A percentile compares a stretch with the other conserved stretches of the same genome.
Evolutionary conservation across 1,140 invertebrate genomes (phyloP).

Genomic region (Drosophila parvula): DNA sequence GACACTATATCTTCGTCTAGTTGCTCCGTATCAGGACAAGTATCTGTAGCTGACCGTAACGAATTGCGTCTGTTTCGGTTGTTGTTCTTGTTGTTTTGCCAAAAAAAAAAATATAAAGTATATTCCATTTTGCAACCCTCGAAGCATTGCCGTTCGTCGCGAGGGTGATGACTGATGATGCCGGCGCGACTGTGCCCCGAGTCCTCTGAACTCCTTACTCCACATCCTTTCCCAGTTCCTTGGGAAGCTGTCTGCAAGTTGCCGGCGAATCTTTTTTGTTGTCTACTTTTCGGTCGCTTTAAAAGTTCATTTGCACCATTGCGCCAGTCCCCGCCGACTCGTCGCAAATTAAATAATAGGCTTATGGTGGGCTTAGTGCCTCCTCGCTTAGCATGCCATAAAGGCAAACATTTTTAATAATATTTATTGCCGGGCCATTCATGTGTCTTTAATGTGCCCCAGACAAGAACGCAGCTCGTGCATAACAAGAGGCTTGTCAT

Average conservation of each 20-base stretch:
- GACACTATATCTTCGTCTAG: conserved; percentile 29
- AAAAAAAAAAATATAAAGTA: conserved; percentile 68
- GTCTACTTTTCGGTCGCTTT: conserved; percentile 72
- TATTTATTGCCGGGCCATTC: conserved; percentile 81
- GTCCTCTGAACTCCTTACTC: background rate
- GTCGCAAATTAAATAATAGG: conserved; percentile 80
- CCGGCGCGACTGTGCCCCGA: conserved; percentile 32
- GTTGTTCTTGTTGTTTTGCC: conserved; percentile 52
- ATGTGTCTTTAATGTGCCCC: conserved; percentile 81
- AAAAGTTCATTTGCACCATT: conserved; percentile 73
- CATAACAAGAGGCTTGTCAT: conserved; percentile 75
- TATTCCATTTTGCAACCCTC: conserved; percentile 73
- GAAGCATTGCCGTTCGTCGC: conserved; percentile 36
- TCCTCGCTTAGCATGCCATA: conserved; percentile 76
- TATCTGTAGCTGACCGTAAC: conserved; percentile 74
- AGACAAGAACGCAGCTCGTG: conserved; percentile 79
- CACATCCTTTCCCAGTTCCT: conserved; percentile 7
- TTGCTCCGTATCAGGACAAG: conserved; percentile 38
- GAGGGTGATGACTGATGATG: conserved; percentile 83
- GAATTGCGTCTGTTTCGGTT: conserved; percentile 69
- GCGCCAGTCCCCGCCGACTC: conserved; percentile 1
- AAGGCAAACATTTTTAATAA: conserved; percentile 76
- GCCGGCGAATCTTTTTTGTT: conserved; percentile 62
- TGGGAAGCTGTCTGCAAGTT: conserved; percentile 41
- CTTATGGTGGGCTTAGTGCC: conserved; percentile 75